Evolutionary conservation across 2,888 invertebrate genomes (phyloP), one percentile per base, ranked within the genome.

Genomic region (Alloscopus bannaensis): DNA sequence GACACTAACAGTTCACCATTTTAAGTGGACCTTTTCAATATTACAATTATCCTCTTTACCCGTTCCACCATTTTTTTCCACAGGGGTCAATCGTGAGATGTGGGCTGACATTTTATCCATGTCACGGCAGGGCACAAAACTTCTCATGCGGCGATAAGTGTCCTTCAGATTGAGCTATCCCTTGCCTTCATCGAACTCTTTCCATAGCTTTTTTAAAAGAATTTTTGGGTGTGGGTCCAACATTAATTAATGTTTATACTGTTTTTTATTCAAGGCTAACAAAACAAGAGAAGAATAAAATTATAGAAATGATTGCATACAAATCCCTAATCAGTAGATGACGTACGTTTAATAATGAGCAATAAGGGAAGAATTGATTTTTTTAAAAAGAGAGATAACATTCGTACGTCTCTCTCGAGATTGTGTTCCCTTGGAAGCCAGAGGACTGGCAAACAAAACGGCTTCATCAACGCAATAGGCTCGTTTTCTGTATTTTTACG

Each of bases 171-270:
- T 18, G 45, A 45, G 45, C 45, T 3, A 16, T 16, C 18, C 13
- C 18, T 45, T 16, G 18, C 36, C 13, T 45, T 45, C 36, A 8
- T 36, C 36, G n/a, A n/a, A n/a, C n/a, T n/a, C 36, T 45, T 45
- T 45, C n/a, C 3, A 16, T 18, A 45, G 36, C 36, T n/a, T n/a
- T n/a, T n/a, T n/a, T n/a, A n/a, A n/a, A 36, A 36, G 45, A 16
- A n/a, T n/a, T n/a, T n/a, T n/a, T 45, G 55, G 55, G 55, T 24
- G 55, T 26, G 55, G 55, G 26, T 26, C 26, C n/a, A 55, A 50
- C 18, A 55, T 13, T 13, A 16, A 24, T 20, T 45, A 45, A n/a
- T 45, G 45, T 55, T 55, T 24, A 2, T 55, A 26, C 11, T 6
- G 11, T 50, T 50, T 26, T 26, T 16, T 26, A 26, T 55, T 55